A percentile compares a stretch with the other conserved stretches of the same genome.
Conservation (phyloP, 2,797 vertebrate genomes). For the Spea hammondii region DNA sequence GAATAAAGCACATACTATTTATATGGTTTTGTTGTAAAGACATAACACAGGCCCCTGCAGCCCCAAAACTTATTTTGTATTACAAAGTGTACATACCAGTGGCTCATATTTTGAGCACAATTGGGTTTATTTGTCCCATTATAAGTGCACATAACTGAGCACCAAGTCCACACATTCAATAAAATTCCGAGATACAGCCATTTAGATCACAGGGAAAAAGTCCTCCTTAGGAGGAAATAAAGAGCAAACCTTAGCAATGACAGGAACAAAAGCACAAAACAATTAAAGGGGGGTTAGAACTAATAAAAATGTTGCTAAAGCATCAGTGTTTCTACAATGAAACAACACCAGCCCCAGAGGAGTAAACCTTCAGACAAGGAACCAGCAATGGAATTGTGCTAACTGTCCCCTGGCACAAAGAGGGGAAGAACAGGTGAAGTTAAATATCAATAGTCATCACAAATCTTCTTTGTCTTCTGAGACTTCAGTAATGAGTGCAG, state of each 20-base stretch:
- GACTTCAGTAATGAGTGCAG: not conserved
- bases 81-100: too few species aligned
- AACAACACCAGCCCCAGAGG: constrained; percentile 1
- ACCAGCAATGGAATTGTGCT: not conserved
- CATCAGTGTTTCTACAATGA: constrained; percentile 6
- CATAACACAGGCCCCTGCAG: too few species aligned
- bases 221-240: constrained; percentile 46
- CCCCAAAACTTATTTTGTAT: too few species aligned
- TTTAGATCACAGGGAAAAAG: constrained; percentile 1
- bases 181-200: too few species aligned
- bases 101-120: too few species aligned
- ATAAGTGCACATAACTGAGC: too few species aligned
- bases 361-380: not conserved
- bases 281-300: not conserved
- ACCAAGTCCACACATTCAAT: too few species aligned
- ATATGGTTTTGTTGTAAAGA: too few species aligned
- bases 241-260: not conserved
- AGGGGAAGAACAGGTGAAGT: not conserved
- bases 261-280: not conserved
- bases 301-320: not conserved
- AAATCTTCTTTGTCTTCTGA: not conserved
- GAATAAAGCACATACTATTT: too few species aligned
- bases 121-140: too few species aligned
- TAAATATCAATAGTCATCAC: accelerated
- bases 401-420: not conserved